A percentile compares a stretch with the other conserved stretches of the same genome.
These are phyloP conservation scores for Myopa tessellatipennis DNA, from an alignment of 2,888 invertebrate species.

Conservation along the genomic window DNA sequence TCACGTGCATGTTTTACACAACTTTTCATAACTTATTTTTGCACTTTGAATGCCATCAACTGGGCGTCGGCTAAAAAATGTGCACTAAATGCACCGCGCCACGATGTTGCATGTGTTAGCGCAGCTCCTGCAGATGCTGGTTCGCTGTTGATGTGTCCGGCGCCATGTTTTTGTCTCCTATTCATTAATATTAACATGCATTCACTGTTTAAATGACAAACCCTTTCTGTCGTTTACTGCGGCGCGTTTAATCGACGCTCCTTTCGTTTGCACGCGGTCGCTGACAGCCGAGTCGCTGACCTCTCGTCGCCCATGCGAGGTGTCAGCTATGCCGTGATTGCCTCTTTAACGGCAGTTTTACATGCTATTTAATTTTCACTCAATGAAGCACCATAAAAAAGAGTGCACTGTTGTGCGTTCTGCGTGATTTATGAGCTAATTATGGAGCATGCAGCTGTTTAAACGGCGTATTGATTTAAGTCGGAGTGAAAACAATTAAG, in stretches of 20 bases:
- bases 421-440: background rate
- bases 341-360: conserved; percentile 5
- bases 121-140: background rate
- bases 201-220: background rate
- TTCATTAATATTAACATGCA: background rate
- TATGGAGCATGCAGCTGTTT: background rate
- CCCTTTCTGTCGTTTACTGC: background rate
- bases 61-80: background rate
- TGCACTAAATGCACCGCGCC: background rate
- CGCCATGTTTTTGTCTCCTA: too few relatives aligned
- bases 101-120: background rate
- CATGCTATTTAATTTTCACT: conserved; percentile 14
- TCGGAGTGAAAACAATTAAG: background rate
- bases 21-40: background rate
- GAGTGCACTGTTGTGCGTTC: background rate
- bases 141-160: background rate
- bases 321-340: conserved; percentile 15
- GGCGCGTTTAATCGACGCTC: background rate
- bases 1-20: too few relatives aligned
- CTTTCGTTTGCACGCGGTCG: background rate
- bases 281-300: background rate
- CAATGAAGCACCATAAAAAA: conserved; percentile 3
- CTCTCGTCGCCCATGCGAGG: conserved; percentile 1
- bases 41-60: background rate
- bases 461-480: background rate